A percentile compares a stretch with the other conserved stretches of the same genome.
Conservation (phyloP, 2,797 vertebrate genomes). For the Meda fulgida region DNA sequence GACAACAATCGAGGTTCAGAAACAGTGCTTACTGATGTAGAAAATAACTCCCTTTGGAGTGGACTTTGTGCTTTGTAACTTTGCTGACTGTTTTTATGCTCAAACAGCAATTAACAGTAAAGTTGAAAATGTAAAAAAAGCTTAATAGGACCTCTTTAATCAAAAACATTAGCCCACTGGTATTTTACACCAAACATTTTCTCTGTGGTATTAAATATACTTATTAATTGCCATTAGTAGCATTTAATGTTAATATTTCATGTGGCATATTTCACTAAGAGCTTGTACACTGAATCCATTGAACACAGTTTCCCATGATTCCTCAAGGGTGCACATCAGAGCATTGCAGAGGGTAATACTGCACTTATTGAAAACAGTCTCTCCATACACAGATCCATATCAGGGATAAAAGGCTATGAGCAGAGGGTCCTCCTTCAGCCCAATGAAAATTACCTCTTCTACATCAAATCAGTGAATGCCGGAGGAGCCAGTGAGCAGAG, state of each 20-base stretch:
- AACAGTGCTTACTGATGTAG: too few species aligned
- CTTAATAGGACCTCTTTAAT: too few species aligned
- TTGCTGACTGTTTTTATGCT: too few species aligned
- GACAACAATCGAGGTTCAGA: too few species aligned
- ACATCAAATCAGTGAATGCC: constrained; percentile 88
- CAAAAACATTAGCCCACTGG: too few species aligned
- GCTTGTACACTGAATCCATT: constrained; percentile 13
- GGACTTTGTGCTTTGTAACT: too few species aligned
- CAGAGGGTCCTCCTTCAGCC: constrained; percentile 88
- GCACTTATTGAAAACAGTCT: constrained; percentile 27
- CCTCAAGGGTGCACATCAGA: background rate
- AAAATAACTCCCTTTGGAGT: too few species aligned
- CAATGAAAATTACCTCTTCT: constrained; percentile 95
- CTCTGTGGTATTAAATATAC: background rate
- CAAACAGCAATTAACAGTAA: too few species aligned
- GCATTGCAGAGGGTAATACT: constrained; percentile 18
- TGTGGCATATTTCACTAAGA: background rate
- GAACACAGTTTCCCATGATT: constrained; percentile 11
- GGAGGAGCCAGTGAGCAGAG: constrained; percentile 94
- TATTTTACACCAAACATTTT: background rate
- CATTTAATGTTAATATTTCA: background rate
- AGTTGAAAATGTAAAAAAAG: too few species aligned
- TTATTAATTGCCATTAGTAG: background rate
- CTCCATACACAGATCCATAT: constrained; percentile 81
- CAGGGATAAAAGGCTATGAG: constrained; percentile 85